These are phyloP conservation scores for Nixonia krombeini DNA, from an alignment of 1,140 invertebrate genomes.

Conservation along the genomic window DNA sequence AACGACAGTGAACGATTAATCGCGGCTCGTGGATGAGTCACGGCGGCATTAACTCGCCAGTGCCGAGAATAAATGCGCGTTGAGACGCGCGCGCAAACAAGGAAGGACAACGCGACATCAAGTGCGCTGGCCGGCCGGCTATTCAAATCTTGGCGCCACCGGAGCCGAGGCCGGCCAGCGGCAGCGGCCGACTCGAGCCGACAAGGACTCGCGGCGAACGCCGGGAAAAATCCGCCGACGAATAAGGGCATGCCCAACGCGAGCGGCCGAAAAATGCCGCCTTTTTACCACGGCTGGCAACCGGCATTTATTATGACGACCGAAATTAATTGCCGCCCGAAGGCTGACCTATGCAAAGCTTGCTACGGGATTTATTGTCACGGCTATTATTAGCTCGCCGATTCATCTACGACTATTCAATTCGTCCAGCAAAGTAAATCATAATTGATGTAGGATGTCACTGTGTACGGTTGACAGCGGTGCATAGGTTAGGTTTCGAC, in stretches of 20 bases:
- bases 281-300: not conserved
- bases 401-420: not conserved
- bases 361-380: not conserved
- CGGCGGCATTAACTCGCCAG: not conserved
- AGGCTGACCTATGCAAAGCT: not conserved
- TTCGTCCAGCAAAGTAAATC: not conserved
- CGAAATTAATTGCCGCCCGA: not conserved
- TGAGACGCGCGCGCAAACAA: not conserved
- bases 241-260: not conserved
- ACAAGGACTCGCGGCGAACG: not conserved
- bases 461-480: too few species aligned
- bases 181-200: not conserved
- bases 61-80: not conserved
- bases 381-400: not conserved
- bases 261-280: not conserved
- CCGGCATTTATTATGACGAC: not conserved
- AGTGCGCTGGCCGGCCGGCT: not conserved
- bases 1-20: slow-evolving; percentile 1
- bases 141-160: not conserved
- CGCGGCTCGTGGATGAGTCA: not conserved
- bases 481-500: too few species aligned
- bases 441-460: too few species aligned
- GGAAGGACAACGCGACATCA: not conserved
- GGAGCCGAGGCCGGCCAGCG: not conserved
- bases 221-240: not conserved